phyloP scores from a whole-genome alignment of 2,797 vertebrate species.

The Pseudomugil gertrudae region DNA sequence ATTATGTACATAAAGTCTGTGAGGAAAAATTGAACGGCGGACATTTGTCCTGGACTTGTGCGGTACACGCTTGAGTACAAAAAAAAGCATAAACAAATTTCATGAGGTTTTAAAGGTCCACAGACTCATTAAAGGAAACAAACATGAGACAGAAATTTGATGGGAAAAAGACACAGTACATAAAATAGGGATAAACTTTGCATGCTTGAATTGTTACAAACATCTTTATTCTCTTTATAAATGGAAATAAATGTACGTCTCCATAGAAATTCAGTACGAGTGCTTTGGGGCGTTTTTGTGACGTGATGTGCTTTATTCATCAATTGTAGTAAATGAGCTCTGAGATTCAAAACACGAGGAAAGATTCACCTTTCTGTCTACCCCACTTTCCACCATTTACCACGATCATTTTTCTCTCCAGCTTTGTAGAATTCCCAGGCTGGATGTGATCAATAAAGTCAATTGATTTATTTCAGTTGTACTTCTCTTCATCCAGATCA shows the following conservation, averaged over 20 bases:
- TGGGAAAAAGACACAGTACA: neutral
- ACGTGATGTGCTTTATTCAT: slow-evolving; percentile 2
- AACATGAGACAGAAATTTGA: slow-evolving; percentile 5
- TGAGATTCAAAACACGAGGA: slow-evolving; percentile 17
- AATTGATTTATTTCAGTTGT: slow-evolving; percentile 9
- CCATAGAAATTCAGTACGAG: slow-evolving; percentile 4
- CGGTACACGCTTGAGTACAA: slow-evolving; percentile 6
- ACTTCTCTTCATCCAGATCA: neutral
- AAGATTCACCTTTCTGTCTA: neutral
- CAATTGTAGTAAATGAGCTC: slow-evolving; percentile 1
- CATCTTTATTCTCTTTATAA: neutral
- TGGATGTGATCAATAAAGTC: slow-evolving; percentile 18
- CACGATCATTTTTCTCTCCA: neutral
- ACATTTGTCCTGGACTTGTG: slow-evolving; percentile 21
- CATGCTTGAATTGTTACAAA: slow-evolving; percentile 10
- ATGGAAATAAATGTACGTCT: slow-evolving; percentile 10
- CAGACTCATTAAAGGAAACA: slow-evolving; percentile 7
- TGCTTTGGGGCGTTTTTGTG: neutral
- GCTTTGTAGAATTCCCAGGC: slow-evolving; percentile 8
- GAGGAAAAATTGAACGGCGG: slow-evolving; percentile 19
- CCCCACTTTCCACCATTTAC: neutral
- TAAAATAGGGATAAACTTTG: neutral
- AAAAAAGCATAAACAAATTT: neutral
- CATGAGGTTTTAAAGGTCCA: neutral
- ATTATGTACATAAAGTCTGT: slow-evolving; percentile 33